A percentile compares a stretch with the other conserved stretches of the same genome.
phyloP scores from a whole-genome alignment of 2,888 invertebrate species.

The Anoplius nigerrimus region DNA sequence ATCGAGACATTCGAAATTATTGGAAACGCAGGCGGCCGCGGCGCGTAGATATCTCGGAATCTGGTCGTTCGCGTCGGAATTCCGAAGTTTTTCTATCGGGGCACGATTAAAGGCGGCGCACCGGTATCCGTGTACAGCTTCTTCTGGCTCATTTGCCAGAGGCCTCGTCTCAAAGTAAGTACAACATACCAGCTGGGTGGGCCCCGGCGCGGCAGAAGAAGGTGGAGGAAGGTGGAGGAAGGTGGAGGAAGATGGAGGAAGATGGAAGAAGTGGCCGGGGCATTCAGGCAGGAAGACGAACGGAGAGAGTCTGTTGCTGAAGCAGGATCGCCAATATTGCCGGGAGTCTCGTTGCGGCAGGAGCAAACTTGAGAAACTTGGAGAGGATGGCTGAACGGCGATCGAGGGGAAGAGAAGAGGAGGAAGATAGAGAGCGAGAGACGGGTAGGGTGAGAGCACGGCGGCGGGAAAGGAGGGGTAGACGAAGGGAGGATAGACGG shows the following conservation, averaged over 20 bases:
- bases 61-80: constrained; percentile 17
- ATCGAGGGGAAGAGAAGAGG: not conserved
- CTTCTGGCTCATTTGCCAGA: constrained; percentile 41
- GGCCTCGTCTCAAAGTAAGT: constrained; percentile 37
- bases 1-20: constrained; percentile 19
- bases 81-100: constrained; percentile 17
- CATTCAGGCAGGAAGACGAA: not conserved
- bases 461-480: not conserved
- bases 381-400: not conserved
- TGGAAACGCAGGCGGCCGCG: constrained; percentile 14
- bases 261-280: not conserved
- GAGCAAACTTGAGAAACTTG: not conserved
- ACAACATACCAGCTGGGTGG: constrained; percentile 40
- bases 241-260: not conserved
- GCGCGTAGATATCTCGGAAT: constrained; percentile 7
- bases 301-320: no score
- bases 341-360: not conserved
- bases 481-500: not conserved
- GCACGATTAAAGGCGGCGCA: constrained; percentile 22
- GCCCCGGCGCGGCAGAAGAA: constrained; percentile 12
- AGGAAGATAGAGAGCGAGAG: not conserved
- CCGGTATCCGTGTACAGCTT: constrained; percentile 13
- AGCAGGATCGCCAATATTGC: no score
- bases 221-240: no score
- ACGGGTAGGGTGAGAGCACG: not conserved